Evolutionary conservation across 2,888 invertebrate species (phyloP).

Genomic region (Leucophenga montana): DNA sequence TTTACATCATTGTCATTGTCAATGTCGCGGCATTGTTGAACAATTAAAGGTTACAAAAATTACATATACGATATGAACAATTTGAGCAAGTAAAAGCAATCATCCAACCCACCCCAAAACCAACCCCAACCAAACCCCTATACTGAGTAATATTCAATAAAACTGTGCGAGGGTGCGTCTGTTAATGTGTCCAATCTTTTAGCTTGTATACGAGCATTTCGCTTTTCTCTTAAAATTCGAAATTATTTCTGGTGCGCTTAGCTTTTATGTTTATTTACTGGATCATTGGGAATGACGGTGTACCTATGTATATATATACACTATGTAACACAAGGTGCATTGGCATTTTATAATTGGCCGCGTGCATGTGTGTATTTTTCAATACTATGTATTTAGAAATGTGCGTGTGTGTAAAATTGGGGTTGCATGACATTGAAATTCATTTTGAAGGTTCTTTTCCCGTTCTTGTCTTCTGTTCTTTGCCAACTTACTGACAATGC

Average conservation of each 20-base stretch:
- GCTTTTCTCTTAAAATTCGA: no score
- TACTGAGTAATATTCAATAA: background rate
- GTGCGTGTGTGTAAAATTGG: conserved; percentile 1
- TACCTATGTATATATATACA: background rate
- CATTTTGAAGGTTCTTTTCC: conserved; percentile 49
- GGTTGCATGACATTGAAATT: conserved; percentile 50
- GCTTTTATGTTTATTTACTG: no score
- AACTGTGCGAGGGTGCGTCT: background rate
- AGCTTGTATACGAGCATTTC: no score
- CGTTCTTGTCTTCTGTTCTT: background rate
- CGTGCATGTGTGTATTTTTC: background rate
- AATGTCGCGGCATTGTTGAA: conserved; percentile 21
- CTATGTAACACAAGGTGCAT: conserved; percentile 22
- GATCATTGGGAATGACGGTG: no score
- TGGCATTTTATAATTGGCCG: conserved; percentile 23
- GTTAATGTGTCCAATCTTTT: no score
- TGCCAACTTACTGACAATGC: no score
- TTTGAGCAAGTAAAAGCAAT: no score
- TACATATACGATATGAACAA: background rate
- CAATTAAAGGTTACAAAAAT: conserved; percentile 20
- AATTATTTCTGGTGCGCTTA: no score
- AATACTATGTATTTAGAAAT: background rate
- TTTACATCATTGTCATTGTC: conserved; percentile 22
- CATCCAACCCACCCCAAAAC: no score
- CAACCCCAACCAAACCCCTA: background rate